Base-by-base conservation (phyloP, 2,113 vertebrate species). In the Pagrus major region DNA sequence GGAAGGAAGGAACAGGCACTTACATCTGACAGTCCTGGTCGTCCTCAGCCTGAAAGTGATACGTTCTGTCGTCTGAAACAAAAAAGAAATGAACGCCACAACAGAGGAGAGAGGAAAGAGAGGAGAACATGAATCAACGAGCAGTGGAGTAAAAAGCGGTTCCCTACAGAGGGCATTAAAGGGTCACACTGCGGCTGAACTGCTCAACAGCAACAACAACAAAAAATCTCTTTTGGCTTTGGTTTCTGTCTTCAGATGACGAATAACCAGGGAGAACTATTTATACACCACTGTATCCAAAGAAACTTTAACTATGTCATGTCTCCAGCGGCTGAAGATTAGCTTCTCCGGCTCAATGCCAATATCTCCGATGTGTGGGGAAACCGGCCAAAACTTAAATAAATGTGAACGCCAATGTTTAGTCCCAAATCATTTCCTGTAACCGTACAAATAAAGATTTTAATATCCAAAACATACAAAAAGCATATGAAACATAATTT, bases 1-100 rank as follows among this genome's bases (percentile, higher is more conserved):
- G 25, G 8, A 61, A 78, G 66, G 68, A 77, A 81, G 55, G 63
- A 83, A 71, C 72, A 37, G 52, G 33, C 58, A 86, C 95, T 95
- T 89, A 96, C 95, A 96, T 95, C 87, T 95, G 95, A 92, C 95
- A 96, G 84, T 96, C 95, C 54, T 94, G 92, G 82, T 96, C 95
- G n/a, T 96, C 95, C 75, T 96, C 95, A 3, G 95, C 95, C 83
- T 96, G 95, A 71, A 96, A 96, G 86, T 96, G 95, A 92, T 96
- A 96, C 1, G 95, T 96, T 87, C 95, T 90, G 91, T 96, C 95
- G 11, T 96, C 95, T 96, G 35, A 18, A 87, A 85, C 3, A 42
- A 47, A 60, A 67, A 46, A 63, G 3, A 42, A 75, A 78, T 6
- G 23, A 46, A 64, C 61, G 49, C 61, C 2, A 76, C 52, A 54